These are phyloP conservation scores for Ageneiosus marmoratus DNA, from an alignment of 2,113 vertebrate genomes.

Conservation along the genomic window DNA sequence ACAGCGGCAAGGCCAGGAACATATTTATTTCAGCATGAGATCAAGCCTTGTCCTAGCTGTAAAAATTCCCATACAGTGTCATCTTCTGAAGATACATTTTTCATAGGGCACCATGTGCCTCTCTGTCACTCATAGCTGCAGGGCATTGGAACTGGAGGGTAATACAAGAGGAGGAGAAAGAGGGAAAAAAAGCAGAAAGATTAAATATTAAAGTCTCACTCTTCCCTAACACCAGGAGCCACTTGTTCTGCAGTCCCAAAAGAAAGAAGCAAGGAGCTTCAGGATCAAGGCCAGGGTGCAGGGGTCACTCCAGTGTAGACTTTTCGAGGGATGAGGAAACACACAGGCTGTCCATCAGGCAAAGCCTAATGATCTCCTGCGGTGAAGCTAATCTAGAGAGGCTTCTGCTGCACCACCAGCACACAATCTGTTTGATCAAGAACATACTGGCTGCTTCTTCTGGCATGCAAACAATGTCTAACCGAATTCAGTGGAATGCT, in stretches of 20 bases:
- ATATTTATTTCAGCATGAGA: slow-evolving; percentile 53
- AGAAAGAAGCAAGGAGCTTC: slow-evolving; percentile 39
- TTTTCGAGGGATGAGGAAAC: slow-evolving; percentile 15
- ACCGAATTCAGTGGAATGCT: slow-evolving; percentile 14
- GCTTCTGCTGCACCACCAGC: too few species aligned
- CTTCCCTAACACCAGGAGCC: slow-evolving; percentile 54
- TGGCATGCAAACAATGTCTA: slow-evolving; percentile 11
- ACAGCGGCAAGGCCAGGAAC: slow-evolving; percentile 19
- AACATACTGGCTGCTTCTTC: slow-evolving; percentile 4
- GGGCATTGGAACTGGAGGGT: slow-evolving; percentile 52
- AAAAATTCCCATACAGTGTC: slow-evolving; percentile 56
- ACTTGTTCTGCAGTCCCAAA: slow-evolving; percentile 50
- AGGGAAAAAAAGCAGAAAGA: slow-evolving; percentile 42
- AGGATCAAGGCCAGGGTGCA: slow-evolving; percentile 34
- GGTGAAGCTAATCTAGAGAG: slow-evolving; percentile 36
- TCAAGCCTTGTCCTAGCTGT: slow-evolving; percentile 42
- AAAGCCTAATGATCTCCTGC: slow-evolving; percentile 42
- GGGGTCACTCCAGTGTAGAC: slow-evolving; percentile 47
- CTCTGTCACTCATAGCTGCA: slow-evolving; percentile 57
- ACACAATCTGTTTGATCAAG: slow-evolving; percentile 6
- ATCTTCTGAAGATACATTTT: slow-evolving; percentile 59
- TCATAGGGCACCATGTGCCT: slow-evolving; percentile 52
- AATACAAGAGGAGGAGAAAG: slow-evolving; percentile 44
- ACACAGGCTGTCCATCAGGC: slow-evolving; percentile 24
- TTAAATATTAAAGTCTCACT: slow-evolving; percentile 62